Evolutionary conservation across 64 coral and sea anemone genomes (phyloP), one percentile per base, ranked within the genome.

Genomic region (Montipora foliosa): DNA sequence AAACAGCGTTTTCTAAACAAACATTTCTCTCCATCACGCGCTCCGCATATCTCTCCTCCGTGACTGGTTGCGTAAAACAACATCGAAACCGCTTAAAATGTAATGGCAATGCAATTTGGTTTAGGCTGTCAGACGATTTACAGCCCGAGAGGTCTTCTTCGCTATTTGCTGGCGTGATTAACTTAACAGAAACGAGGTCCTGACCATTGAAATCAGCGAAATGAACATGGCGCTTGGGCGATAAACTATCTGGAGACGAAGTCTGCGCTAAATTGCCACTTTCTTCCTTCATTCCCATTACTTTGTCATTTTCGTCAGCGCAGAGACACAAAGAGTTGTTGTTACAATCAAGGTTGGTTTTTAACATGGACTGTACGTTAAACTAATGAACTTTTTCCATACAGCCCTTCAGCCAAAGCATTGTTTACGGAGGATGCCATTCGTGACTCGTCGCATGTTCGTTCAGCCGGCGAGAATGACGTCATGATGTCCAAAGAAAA

Each of bases 101-200:
- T 19, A 79, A 74, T 20, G 79, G 69, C 64, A 74, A 85, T 67
- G 80, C 75, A 90, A 78, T 22, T 11, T 83, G 21, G 44, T 71
- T 81, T 22, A 83, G n/a, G 46, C 84, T 90, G 83, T 90, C 73
- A 17, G 52, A 52, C 70, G 77, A 69, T 66, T 79, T 91, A 15
- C 29, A 51, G 7, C 60, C 13, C 14, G 72, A 81, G 19, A 98
- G 78, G 24, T 94, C 82, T 76, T 98, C 96, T 50, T 94, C 93
- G 49, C 96, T 98, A 58, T 89, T 98, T 78, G 92, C 81, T 16
- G 96, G 96, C 47, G 96, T 98, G 84, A 98, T 98, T 8, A 95
- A 52, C 89, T 95, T 97, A 15, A 97, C 86, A 19, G 96, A 97
- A 5, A 94, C 92, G 8, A 97, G 83, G n/a, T 92, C 85, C 75